phyloP scores from a whole-genome alignment of 2,888 invertebrate genomes.

The Pristionchus arcanus region DNA sequence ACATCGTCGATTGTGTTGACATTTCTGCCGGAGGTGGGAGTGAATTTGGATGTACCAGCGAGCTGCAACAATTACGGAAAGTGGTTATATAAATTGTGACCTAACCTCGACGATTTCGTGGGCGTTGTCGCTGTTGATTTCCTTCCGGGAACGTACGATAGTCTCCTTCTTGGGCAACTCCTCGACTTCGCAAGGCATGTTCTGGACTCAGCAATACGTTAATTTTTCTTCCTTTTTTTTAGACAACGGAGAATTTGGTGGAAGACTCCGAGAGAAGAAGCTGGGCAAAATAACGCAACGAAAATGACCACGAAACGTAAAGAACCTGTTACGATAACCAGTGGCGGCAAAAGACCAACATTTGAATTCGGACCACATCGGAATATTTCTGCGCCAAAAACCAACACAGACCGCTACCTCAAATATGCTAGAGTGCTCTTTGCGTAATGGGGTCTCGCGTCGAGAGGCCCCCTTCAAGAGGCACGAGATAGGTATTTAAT shows the following conservation, averaged over 20 bases:
- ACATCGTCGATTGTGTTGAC: neutral
- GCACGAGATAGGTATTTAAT: neutral
- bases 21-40: neutral
- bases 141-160: neutral
- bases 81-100: neutral
- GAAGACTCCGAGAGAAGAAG: too few species aligned
- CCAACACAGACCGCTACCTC: neutral
- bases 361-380: too few species aligned
- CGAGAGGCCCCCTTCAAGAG: neutral
- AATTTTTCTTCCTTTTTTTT: too few species aligned
- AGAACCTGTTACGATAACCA: too few species aligned
- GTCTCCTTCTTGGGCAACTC: neutral
- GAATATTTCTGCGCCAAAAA: neutral
- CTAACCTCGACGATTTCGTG: neutral
- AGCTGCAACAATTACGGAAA: neutral
- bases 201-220: neutral
- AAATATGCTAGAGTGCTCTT: slow-evolving; percentile 18
- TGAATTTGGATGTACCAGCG: neutral
- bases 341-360: too few species aligned
- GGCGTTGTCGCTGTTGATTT: neutral
- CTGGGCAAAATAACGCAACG: too few species aligned
- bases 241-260: too few species aligned
- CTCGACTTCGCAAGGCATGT: neutral
- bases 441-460: neutral
- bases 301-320: too few species aligned